Base-by-base conservation (phyloP, 2,113 vertebrate species). In the Mesocricetus auratus region DNA sequence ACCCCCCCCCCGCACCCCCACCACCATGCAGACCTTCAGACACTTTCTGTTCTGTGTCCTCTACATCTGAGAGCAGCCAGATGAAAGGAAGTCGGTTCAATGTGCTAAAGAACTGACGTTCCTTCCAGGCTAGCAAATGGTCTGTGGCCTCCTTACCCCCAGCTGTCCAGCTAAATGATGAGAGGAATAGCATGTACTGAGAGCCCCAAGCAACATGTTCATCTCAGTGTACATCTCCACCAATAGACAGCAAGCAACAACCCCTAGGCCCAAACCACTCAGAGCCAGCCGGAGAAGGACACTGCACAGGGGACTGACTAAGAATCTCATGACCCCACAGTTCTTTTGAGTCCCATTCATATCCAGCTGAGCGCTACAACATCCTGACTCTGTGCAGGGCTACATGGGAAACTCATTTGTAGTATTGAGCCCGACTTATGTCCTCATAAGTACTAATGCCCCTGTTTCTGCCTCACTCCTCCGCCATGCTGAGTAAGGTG, bases 31-130 rank as follows among this genome's bases (percentile, higher is more conserved):
- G 82, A 71, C 74, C 90, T 89, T 92, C 39, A 66, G 45, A 77
- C 66, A 36, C 29, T 89, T 93, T 96, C 95, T 96, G 81, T 68
- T 94, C 86, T 91, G 45, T 78, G 87, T 79, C 87, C 90, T 92
- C 74, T 79, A 31, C 83, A 53, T 94, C 69, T 78, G 86, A 93
- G 56, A 68, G 56, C 4, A 16, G 50, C 31, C 50, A n/a, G 88
- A 85, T 88, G 50, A 93, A 88, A 92, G 77, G 81, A 31, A 56
- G 60, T 26, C 71, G 5, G 45, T 24, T 47, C 10, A 17, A 29
- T 29, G 50, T 15, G 39, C 89, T 5, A 0, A 78, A 1, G 66
- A 53, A 7, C 8, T 1, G 11, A 19, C 17, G 17, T 42, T 53
- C 58, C 82, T 83, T 24, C 42, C 0, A 13, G 60, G 56, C 39